Evolutionary conservation across 2,797 vertebrate genomes (phyloP).

Genomic region (Alfaro cultratus): DNA sequence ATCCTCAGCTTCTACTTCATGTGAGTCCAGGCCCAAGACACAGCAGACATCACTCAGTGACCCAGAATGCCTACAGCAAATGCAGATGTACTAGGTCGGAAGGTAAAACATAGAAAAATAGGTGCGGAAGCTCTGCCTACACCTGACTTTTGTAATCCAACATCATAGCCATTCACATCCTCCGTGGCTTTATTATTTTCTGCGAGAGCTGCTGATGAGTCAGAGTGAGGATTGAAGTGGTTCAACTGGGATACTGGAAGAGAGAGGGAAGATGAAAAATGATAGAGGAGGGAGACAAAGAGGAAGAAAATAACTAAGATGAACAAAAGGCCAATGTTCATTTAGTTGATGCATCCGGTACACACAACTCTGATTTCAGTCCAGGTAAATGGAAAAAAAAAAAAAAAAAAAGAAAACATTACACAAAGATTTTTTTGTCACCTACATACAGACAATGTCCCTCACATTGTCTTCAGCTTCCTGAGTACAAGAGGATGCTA

Average conservation of each 20-base stretch:
- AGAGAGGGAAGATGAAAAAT: slow-evolving; percentile 33
- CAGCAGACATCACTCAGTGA: slow-evolving; percentile 45
- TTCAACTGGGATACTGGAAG: slow-evolving; percentile 46
- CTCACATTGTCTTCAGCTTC: slow-evolving; percentile 29
- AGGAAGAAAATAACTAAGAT: slow-evolving; percentile 25
- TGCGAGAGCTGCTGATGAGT: slow-evolving; percentile 52
- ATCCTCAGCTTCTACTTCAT: slow-evolving; percentile 48
- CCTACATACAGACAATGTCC: slow-evolving; percentile 30
- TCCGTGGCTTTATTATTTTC: slow-evolving; percentile 49
- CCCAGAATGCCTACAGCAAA: slow-evolving; percentile 37
- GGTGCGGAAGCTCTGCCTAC: slow-evolving; percentile 47
- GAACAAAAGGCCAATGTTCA: slow-evolving; percentile 24
- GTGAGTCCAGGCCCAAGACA: slow-evolving; percentile 33
- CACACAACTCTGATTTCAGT: background rate
- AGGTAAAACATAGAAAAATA: slow-evolving; percentile 31
- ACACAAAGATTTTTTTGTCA: slow-evolving; percentile 20
- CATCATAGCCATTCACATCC: slow-evolving; percentile 48
- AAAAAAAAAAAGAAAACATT: slow-evolving; percentile 14
- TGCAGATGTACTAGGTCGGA: slow-evolving; percentile 35
- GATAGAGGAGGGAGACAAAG: slow-evolving; percentile 36
- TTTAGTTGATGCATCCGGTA: slow-evolving; percentile 13
- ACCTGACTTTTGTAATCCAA: slow-evolving; percentile 50
- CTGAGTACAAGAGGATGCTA: slow-evolving; percentile 8
- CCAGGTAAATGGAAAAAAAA: slow-evolving; percentile 10
- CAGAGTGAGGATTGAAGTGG: slow-evolving; percentile 56